Conservation (phyloP, 2,113 vertebrate species). For the Microcebus lehilahytsara region DNA sequence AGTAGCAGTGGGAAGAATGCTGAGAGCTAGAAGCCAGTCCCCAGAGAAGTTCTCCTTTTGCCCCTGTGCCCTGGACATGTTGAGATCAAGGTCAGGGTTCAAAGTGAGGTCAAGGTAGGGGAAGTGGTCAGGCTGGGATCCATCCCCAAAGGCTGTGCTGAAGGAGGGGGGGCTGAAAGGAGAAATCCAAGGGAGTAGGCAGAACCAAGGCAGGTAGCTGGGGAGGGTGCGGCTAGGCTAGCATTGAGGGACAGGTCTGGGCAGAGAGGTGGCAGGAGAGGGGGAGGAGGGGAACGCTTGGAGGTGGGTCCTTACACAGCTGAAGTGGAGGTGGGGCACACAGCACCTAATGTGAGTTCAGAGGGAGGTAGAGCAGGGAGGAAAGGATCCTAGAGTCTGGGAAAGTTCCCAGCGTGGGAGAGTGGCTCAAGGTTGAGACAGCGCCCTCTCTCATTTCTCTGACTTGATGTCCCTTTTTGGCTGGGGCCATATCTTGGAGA, state of each 20-base stretch:
- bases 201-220: conserved; percentile 74
- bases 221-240: conserved; percentile 61
- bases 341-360: neutral
- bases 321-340: conserved; percentile 12
- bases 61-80: neutral
- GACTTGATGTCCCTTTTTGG: neutral
- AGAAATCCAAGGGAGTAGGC: conserved; percentile 70
- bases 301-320: neutral
- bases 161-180: conserved; percentile 15
- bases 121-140: conserved; percentile 12
- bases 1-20: neutral
- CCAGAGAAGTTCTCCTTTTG: neutral
- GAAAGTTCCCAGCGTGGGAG: neutral
- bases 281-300: conserved; percentile 31
- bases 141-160: neutral
- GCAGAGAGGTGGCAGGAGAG: conserved; percentile 57
- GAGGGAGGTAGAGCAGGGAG: neutral
- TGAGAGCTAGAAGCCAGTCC: neutral
- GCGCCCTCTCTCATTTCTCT: conserved; percentile 15
- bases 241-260: conserved; percentile 66
- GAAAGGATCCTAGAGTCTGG: neutral
- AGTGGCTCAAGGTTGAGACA: neutral
- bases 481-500: neutral
- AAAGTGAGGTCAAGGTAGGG: conserved; percentile 54
- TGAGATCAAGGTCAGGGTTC: conserved; percentile 58